Conservation (phyloP, 2,888 invertebrate species). For the Neelides folsomi region DNA sequence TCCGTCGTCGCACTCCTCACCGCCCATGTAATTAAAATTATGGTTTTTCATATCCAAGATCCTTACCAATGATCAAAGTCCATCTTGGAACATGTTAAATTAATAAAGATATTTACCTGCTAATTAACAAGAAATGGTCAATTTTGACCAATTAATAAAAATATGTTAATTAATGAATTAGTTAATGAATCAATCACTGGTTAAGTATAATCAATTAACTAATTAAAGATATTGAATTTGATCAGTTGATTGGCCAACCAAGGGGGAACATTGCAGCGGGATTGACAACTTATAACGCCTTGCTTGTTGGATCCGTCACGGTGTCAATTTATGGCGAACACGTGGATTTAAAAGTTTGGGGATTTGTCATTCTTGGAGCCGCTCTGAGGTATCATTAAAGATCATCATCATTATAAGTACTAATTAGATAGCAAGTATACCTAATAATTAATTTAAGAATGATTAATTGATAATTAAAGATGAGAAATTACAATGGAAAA, state of each 20-base stretch:
- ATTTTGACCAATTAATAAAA: background rate
- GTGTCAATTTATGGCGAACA: constrained; percentile 24
- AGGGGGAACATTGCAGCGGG: constrained; percentile 18
- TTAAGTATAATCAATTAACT: background rate
- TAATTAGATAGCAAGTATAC: too few species aligned
- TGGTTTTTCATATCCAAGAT: too few species aligned
- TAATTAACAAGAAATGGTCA: too few species aligned
- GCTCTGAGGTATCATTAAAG: constrained; percentile 33
- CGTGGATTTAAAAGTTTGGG: constrained; percentile 24
- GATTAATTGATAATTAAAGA: too few species aligned
- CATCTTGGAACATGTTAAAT: too few species aligned
- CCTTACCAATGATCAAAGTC: too few species aligned
- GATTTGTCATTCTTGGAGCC: constrained; percentile 27
- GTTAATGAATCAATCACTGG: background rate
- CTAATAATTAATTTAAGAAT: too few species aligned
- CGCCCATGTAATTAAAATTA: constrained; percentile 27
- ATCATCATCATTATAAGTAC: too few species aligned
- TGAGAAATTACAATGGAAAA: too few species aligned
- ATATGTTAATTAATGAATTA: background rate
- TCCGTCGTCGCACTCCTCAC: constrained; percentile 28
- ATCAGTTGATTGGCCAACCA: constrained; percentile 23
- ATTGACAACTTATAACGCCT: constrained; percentile 33
- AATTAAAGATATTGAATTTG: background rate
- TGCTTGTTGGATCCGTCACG: constrained; percentile 35
- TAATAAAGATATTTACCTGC: too few species aligned